Percentiles rank a stretch among this genome's conserved stretches.
Conservation (phyloP, 2,888 invertebrate genomes). For the Drosophila stalkeri region DNA sequence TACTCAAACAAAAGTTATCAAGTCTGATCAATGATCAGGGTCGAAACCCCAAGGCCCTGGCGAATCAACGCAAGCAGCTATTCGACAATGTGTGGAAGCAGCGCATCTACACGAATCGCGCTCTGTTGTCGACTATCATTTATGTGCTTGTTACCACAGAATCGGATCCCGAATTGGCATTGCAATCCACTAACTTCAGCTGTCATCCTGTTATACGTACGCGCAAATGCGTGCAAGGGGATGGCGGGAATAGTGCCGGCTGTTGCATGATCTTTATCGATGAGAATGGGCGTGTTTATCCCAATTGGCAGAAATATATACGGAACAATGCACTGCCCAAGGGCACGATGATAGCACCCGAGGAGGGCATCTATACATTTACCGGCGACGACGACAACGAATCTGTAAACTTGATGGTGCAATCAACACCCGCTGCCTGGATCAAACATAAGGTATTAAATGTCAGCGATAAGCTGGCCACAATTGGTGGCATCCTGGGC, state of each 20-base stretch:
- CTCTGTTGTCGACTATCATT: slow-evolving; percentile 74
- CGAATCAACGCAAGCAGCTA: slow-evolving; percentile 55
- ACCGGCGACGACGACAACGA: slow-evolving; percentile 26
- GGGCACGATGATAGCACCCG: slow-evolving; percentile 85
- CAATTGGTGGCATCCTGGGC: slow-evolving; percentile 68
- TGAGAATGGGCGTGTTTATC: slow-evolving; percentile 84
- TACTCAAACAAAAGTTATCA: slow-evolving; percentile 57
- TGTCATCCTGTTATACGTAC: slow-evolving; percentile 80
- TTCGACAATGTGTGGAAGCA: slow-evolving; percentile 75
- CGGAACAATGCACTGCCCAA: slow-evolving; percentile 84
- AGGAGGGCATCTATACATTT: slow-evolving; percentile 82
- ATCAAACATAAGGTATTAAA: slow-evolving; percentile 42
- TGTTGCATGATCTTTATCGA: slow-evolving; percentile 83
- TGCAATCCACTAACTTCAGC: slow-evolving; percentile 58
- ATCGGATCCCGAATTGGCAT: slow-evolving; percentile 35
- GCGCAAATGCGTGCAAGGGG: slow-evolving; percentile 68
- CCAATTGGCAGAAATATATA: slow-evolving; percentile 85
- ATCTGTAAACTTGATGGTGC: slow-evolving; percentile 61
- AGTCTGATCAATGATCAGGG: slow-evolving; percentile 44
- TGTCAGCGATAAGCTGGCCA: slow-evolving; percentile 65
- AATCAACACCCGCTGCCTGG: slow-evolving; percentile 66
- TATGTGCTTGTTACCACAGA: slow-evolving; percentile 74
- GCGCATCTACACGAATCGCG: slow-evolving; percentile 73
- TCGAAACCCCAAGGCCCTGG: slow-evolving; percentile 22
- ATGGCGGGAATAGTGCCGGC: slow-evolving; percentile 59